Base-by-base conservation (phyloP, 2,888 invertebrate species). In the Ctena decussata region DNA sequence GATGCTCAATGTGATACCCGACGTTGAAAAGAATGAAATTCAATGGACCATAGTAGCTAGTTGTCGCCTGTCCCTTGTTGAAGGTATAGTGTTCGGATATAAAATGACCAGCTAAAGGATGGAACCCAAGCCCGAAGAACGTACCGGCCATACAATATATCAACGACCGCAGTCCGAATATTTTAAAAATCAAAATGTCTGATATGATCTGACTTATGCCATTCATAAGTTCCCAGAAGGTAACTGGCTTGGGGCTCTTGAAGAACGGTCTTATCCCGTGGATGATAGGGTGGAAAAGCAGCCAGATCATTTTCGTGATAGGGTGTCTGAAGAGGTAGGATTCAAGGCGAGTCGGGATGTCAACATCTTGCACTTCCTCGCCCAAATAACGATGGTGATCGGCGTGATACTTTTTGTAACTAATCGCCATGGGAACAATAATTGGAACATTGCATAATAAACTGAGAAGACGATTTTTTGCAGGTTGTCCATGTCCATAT, bases 41-140 rank as follows among this genome's bases (percentile, higher is more conserved):
- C 11, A 96, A 90, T 2, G 95, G 95, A n/a, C 96, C 96, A 84
- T 96, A 96, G 87, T 96, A 96, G 18, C 95, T 95, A 77, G 93
- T 92, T 0, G 96, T 96, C 6, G 95, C 95, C 71, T 95, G 94
- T n/a, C 90, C 94, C 32, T 92, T 91, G 27, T 88, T 93, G 90
- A 95, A 96, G 15, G 94, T 90, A 77, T 96, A 96, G 86, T 96
- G 96, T 85, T 96, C 95, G 0, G 95, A 95, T 49, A 96, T 95
- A 84, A 96, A 95, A 85, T 96, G 96, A 0, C 95, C 95, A 8
- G 95, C 93, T 32, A 95, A 88, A 0, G 95, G 95, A 82, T 96
- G 95, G 21, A 95, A 89, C 0, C 96, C 96, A 3, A 95, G 83
- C 0, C 94, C 95, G 69, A 95, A 87, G 0, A 95, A 65, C 0